phyloP scores from a whole-genome alignment of 2,888 invertebrate species.

The Conchocele bisecta region DNA sequence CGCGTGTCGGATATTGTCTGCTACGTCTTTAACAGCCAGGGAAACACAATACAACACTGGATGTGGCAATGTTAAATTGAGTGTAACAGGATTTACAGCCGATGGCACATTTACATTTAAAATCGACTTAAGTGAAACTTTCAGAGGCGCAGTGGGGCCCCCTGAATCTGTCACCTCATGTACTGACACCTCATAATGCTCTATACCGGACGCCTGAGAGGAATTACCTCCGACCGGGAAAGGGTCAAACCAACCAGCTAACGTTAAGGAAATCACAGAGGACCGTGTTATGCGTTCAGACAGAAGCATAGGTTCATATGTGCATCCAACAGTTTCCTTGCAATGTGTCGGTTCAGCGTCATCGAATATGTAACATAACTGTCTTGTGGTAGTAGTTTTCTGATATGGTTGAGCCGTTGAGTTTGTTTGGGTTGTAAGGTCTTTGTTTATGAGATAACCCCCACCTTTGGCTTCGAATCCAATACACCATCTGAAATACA shows the following conservation, averaged over 20 bases:
- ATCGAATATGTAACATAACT: conserved; percentile 47
- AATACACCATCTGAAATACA: no score
- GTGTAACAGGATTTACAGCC: no score
- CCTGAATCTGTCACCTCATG: conserved; percentile 20
- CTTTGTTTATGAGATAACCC: no score
- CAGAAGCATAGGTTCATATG: conserved; percentile 36
- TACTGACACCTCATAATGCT: conserved; percentile 34
- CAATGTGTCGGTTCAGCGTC: conserved; percentile 37
- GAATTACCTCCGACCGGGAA: conserved; percentile 26
- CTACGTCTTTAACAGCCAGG: conserved; percentile 43
- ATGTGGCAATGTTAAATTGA: no score
- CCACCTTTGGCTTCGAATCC: no score
- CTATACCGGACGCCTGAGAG: conserved; percentile 49
- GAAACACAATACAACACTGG: conserved; percentile 47
- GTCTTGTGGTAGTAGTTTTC: no score
- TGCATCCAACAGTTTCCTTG: conserved; percentile 12
- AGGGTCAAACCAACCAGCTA: conserved; percentile 56
- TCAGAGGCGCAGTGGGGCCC: not conserved
- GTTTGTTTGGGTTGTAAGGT: no score
- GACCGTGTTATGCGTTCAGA: conserved; percentile 25
- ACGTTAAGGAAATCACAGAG: conserved; percentile 17
- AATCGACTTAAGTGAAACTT: no score
- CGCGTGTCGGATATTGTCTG: conserved; percentile 42
- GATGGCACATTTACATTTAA: no score
- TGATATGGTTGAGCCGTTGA: no score